Evolutionary conservation across 1,140 invertebrate genomes (phyloP), one percentile per base, ranked within the genome.

Genomic region (Drosophila dunni): DNA sequence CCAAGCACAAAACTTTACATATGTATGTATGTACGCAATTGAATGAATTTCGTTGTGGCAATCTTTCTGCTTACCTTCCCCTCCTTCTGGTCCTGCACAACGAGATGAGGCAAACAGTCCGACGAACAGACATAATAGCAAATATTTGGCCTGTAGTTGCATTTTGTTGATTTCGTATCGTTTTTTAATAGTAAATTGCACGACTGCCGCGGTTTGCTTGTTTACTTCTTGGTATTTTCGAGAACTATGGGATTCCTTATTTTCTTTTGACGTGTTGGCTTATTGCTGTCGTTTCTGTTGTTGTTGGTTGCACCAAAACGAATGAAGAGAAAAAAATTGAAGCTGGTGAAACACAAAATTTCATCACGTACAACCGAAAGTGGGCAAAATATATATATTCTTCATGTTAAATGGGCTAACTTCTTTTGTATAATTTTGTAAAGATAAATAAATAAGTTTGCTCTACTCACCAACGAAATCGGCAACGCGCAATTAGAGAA

Each of bases 401-500:
- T 10, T 17, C 1, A 2, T 5, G 1, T 20, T 8, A 34, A 60
- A 53, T 45, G 5, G 7, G 0, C 9, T 24, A 6, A 2, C 29
- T 42, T 46, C 53, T 40, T n/a, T 20, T 36, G 65, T 53, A 58
- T 17, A 68, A 56, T 29, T 50, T 24, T 17, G 13, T 7, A 8
- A 11, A 38, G 38, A 9, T 33, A 24, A 33, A 33, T 17, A 54
- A 64, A 64, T 45, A 20, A 20, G 29, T 40, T 24, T 13, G 34
- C 20, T 54, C 11, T 8, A 73, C 79, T 86, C 68, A 78, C 82
- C 79, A 68, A 58, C 68, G 70, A 85, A 76, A 64, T 78, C 75
- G 76, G 70, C 81, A 85, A 84, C 69, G 82, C 81, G 79, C 82
- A 85, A 85, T 84, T 61, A 78, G 63, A 64, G 75, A 84, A 85